Evolutionary conservation across 2,888 invertebrate genomes (phyloP), one percentile per base, ranked within the genome.

Genomic region (Oxyteleia sp.): DNA sequence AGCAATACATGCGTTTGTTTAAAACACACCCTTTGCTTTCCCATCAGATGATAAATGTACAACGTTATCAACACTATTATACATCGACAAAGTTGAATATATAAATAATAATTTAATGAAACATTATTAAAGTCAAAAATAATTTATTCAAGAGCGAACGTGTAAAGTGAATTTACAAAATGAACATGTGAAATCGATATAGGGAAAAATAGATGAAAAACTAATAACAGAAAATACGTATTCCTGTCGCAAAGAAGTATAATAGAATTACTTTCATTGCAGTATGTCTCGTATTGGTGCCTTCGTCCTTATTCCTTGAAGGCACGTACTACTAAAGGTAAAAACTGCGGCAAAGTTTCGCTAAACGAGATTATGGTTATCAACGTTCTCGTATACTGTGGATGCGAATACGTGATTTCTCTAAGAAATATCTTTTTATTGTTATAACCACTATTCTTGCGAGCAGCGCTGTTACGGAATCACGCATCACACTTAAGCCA

Each of bases 291-390:
- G 53, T 68, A 68, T 68, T 68, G 43, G 68, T 68, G 43, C 68
- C 43, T 68, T 41, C 53, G 41, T 43, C 29, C 53, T 53, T 53
- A 53, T 53, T 53, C 53, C 43, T 41, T 15, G 51, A 66, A 66
- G 41, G 66, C 66, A 66, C 66, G 66, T 66, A 1, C 4, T 13
- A 41, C 38, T 26, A 26, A 49, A 49, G 35, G 49, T 64, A 64
- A 51, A 51, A 51, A 51, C 32, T 51, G 41, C 66, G 32, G 43
- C 43, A 16, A 63, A 43, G 68, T 68, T 43, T 53, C 53, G 41
- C 53, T 43, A 68, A 68, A 68, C 51, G 68, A 53, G 41, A 53
- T 68, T 68, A 68, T 68, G 68, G 51, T 51, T 51, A 51, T 51
- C 51, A 51, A 51, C 51, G 51, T 51, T 3, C 26, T 51, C 51